A percentile compares a stretch with the other conserved stretches of the same genome.
Evolutionary conservation across 2,888 invertebrate species (phyloP).

Genomic region (Notodonta ziczac): DNA sequence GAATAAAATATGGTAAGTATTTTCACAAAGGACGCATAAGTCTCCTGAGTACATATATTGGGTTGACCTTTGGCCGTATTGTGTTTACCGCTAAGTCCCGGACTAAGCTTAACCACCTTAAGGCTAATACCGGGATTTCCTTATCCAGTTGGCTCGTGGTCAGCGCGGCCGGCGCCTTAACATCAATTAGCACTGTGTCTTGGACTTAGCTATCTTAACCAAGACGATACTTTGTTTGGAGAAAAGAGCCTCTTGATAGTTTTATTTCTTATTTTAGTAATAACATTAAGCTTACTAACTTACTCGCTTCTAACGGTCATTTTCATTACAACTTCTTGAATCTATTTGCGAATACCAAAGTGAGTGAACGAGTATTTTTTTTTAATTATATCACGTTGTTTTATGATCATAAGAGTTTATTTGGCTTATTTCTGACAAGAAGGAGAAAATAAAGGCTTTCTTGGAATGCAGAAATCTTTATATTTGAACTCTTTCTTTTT

Average conservation of each 20-base stretch:
- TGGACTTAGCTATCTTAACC: constrained; percentile 38
- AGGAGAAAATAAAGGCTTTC: no score
- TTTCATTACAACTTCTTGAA: no score
- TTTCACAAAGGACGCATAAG: constrained; percentile 41
- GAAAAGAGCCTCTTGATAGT: constrained; percentile 22
- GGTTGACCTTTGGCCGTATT: constrained; percentile 48
- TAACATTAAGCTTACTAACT: constrained; percentile 6
- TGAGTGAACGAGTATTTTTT: no score
- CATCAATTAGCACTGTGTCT: constrained; percentile 66
- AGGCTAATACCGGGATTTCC: constrained; percentile 67
- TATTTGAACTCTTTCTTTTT: no score
- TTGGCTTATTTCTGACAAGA: no score
- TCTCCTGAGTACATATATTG: constrained; percentile 37
- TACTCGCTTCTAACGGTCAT: no score
- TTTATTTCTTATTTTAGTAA: constrained; percentile 8
- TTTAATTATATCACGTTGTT: no score
- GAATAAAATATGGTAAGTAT: constrained; percentile 34
- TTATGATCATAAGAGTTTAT: no score
- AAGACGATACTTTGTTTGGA: constrained; percentile 27
- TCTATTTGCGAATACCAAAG: no score
- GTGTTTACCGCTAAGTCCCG: constrained; percentile 55
- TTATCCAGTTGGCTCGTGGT: constrained; percentile 63
- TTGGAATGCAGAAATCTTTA: no score
- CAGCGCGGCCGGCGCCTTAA: constrained; percentile 57
- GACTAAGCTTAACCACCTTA: constrained; percentile 59